These are phyloP conservation scores for Dexiosoma caninum DNA, from an alignment of 2,888 invertebrate species.

Conservation along the genomic window DNA sequence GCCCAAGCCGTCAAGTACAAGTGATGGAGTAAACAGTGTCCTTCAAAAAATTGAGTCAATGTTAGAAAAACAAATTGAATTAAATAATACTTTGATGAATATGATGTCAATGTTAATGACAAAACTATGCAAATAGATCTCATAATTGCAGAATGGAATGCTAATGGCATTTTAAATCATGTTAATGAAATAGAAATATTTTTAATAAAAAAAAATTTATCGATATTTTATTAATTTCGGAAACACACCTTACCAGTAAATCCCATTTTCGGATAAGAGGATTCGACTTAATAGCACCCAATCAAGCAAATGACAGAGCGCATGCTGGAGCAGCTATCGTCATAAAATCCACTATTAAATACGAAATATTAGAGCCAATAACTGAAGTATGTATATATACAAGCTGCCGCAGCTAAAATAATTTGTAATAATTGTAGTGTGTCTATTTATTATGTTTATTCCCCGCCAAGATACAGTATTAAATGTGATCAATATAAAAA, in stretches of 20 bases:
- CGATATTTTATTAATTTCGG: background rate
- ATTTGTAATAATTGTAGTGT: background rate
- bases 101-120: conserved; percentile 40
- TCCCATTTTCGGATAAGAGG: background rate
- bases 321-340: background rate
- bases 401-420: background rate
- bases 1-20: background rate
- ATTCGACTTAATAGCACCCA: background rate
- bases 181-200: background rate
- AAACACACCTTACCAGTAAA: background rate
- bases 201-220: background rate
- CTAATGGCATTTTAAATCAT: conserved; percentile 29
- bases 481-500: background rate
- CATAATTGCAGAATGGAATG: conserved; percentile 47
- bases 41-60: conserved; percentile 25
- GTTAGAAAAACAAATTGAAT: conserved; percentile 30
- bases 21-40: background rate
- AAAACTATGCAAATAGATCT: conserved; percentile 50
- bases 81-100: conserved; percentile 35
- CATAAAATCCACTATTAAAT: background rate
- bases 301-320: background rate
- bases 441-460: background rate
- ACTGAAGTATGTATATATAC: background rate
- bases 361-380: background rate
- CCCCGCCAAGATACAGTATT: background rate